phyloP scores from a whole-genome alignment of 2,113 vertebrate genomes.

The Clarias batrachus region DNA sequence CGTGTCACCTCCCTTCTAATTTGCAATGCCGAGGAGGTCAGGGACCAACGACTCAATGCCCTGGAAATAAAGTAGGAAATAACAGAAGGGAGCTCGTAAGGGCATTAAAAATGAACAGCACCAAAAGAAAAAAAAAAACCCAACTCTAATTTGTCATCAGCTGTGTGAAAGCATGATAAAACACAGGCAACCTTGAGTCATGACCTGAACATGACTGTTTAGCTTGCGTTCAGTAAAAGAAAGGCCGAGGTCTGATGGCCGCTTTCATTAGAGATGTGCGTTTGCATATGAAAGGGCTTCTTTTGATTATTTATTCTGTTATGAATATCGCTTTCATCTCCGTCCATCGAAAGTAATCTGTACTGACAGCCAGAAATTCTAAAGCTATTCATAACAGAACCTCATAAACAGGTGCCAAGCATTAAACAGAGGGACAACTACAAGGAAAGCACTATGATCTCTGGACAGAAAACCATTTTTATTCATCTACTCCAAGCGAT shows the following conservation, averaged over 20 bases:
- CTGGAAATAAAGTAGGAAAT: slow-evolving; percentile 17
- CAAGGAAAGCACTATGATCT: slow-evolving; percentile 5
- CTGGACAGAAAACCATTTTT: neutral
- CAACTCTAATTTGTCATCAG: neutral
- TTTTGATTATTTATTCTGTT: neutral
- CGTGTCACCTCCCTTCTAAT: neutral
- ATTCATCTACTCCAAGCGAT: neutral
- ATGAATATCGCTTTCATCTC: slow-evolving; percentile 1
- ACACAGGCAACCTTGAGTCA: neutral
- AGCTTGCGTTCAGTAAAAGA: neutral
- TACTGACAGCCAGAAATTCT: neutral
- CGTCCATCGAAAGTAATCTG: neutral
- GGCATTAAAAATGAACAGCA: neutral
- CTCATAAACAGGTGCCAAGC: neutral
- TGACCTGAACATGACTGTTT: neutral
- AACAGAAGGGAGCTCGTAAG: slow-evolving; percentile 4
- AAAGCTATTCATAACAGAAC: neutral
- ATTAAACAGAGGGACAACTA: slow-evolving; percentile 6
- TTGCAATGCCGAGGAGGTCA: neutral
- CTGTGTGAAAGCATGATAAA: neutral
- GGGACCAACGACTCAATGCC: neutral
- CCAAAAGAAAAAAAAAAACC: neutral
- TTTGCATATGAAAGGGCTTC: neutral
- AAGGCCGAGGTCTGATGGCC: neutral
- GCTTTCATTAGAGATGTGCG: neutral